Base-by-base conservation (phyloP, 1,140 invertebrate genomes). In the Drosophila bipectinata region DNA sequence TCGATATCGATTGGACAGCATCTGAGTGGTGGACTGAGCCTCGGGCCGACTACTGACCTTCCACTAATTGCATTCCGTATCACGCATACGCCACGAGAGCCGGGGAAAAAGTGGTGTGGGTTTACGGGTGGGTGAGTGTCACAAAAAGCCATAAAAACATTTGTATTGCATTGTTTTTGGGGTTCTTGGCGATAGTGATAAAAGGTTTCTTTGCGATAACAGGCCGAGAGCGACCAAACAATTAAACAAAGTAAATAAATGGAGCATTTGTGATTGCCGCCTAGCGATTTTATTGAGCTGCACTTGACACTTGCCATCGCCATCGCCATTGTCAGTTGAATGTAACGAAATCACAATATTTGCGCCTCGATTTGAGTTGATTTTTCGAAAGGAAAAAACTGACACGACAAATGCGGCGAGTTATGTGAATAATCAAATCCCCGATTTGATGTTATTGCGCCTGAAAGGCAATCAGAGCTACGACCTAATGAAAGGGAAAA, bases 311-410 rank as follows among this genome's bases (percentile, higher is more conserved):
- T 56, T 57, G 47, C 47, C 68, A 52, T 72, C 71, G 37, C 41
- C 30, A 9, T 32, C 30, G 3, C 26, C 45, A 45, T 34, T 62
- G 66, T 32, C 66, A 30, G 51, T 28, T 24, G 24, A 52, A 41
- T 56, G 64, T 62, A 77, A 77, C 54, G 62, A 78, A 79, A 72
- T 78, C 45, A 82, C 75, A 82, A 75, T 88, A 88, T 83, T 87
- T 87, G 66, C 79, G 79, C 55, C 41, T 66, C 53, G 53, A 83
- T 72, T 82, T 6, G 32, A 56, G 32, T 30, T 67, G 61, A 68
- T 67, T 68, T 68, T 68, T 44, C 15, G 41, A 44, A 44, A 18
- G 14, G 37, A 45, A 66, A 68, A 75, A 75, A 87, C 72, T 82
- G 64, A 71, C 81, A 69, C 57, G 63, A 79, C 72, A 79, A 83